phyloP scores from a whole-genome alignment of 2,888 invertebrate species.

The Zhuqinia jingwanae region DNA sequence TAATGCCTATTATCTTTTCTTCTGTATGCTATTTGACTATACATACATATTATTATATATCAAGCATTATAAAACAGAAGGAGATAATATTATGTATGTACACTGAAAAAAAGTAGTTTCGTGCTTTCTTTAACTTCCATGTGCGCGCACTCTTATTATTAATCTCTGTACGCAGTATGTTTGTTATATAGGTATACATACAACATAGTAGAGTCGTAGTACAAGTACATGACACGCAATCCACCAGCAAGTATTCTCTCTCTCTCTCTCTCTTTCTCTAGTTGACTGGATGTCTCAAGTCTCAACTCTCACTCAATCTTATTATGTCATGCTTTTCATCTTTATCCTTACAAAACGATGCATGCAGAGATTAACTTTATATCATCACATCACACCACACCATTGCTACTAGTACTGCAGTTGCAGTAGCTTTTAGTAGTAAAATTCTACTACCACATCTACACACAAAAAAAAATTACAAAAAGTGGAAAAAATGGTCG shows the following conservation, averaged over 20 bases:
- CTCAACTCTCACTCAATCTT: constrained; percentile 17
- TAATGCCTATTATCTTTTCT: background rate
- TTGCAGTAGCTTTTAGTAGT: constrained; percentile 4
- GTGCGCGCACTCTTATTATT: constrained; percentile 6
- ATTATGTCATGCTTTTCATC: background rate
- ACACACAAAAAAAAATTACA: background rate
- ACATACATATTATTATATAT: no score
- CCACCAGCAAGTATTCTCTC: constrained; percentile 9
- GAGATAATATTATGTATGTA: constrained; percentile 20
- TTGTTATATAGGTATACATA: no score
- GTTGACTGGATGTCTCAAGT: no score
- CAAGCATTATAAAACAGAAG: background rate
- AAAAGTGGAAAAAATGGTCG: no score
- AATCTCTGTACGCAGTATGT: background rate
- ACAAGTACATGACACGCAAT: constrained; percentile 9
- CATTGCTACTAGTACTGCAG: background rate
- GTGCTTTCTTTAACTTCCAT: constrained; percentile 1
- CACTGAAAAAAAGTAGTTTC: constrained; percentile 5
- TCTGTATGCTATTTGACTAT: background rate
- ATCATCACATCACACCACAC: background rate
- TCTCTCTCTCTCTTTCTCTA: no score
- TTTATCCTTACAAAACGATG: constrained; percentile 1
- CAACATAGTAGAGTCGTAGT: no score
- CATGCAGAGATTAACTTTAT: constrained; percentile 23
- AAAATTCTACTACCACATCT: constrained; percentile 7